phyloP scores from a whole-genome alignment of 2,888 invertebrate genomes.

The Achlya flavicornis region DNA sequence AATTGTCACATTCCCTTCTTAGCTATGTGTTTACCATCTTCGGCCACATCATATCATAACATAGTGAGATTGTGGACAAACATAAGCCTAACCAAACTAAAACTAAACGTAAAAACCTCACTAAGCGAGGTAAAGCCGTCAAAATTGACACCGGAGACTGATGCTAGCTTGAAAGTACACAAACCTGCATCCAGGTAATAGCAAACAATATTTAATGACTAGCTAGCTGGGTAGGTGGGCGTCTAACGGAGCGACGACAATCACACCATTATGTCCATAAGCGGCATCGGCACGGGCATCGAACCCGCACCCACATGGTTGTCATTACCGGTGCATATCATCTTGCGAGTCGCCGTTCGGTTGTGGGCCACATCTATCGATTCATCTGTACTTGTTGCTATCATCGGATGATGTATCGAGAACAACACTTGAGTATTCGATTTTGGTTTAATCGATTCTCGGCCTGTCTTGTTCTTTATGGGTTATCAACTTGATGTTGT shows the following conservation, averaged over 20 bases:
- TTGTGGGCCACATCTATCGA: slow-evolving; percentile 24
- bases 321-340: slow-evolving; percentile 40
- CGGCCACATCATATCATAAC: no score
- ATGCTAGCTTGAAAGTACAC: neutral
- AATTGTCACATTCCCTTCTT: no score
- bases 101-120: no score
- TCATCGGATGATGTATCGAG: neutral
- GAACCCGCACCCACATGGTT: slow-evolving; percentile 74
- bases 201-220: slow-evolving; percentile 39
- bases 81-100: no score
- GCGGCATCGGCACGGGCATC: slow-evolving; percentile 55
- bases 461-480: neutral
- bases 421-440: neutral
- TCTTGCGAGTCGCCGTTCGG: slow-evolving; percentile 15
- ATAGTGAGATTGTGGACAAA: no score
- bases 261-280: slow-evolving; percentile 69
- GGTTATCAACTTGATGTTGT: neutral
- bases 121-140: neutral
- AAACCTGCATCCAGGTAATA: neutral
- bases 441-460: neutral
- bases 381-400: slow-evolving; percentile 19
- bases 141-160: neutral
- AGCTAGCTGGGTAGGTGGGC: slow-evolving; percentile 52
- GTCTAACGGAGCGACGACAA: slow-evolving; percentile 63
- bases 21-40: no score